phyloP scores from a whole-genome alignment of 2,888 invertebrate species.

The Escarpia spicata region DNA sequence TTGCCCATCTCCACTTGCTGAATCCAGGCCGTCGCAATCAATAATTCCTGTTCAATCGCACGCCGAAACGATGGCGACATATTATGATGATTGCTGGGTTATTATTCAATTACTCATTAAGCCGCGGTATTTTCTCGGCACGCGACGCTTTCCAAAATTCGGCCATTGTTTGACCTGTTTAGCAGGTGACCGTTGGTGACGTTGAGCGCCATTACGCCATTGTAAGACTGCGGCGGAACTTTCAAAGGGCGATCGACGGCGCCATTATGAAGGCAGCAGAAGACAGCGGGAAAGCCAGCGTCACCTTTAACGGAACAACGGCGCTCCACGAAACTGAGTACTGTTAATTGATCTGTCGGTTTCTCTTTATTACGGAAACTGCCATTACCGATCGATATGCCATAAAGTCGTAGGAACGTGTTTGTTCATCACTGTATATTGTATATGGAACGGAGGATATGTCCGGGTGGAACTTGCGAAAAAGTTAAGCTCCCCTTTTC shows the following conservation, averaged over 20 bases:
- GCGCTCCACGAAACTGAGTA: background rate
- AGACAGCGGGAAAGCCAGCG: background rate
- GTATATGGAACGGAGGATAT: background rate
- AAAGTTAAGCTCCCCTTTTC: background rate
- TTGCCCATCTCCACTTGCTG: background rate
- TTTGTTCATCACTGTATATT: background rate
- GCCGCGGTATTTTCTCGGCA: background rate
- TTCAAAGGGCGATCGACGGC: background rate
- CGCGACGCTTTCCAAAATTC: background rate
- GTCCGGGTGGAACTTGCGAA: background rate
- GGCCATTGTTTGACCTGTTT: constrained; percentile 16
- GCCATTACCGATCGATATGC: background rate
- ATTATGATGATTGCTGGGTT: background rate
- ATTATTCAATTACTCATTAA: constrained; percentile 5
- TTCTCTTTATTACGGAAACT: constrained; percentile 12
- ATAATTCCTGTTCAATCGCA: background rate
- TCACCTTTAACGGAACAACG: constrained; percentile 6
- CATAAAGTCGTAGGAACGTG: background rate
- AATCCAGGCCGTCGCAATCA: background rate
- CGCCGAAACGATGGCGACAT: background rate
- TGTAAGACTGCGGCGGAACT: background rate
- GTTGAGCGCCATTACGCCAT: background rate
- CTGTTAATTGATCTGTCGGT: background rate
- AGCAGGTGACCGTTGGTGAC: background rate
- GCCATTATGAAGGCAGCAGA: background rate